Conservation (phyloP, 2,888 invertebrate genomes). For the Metopia argyrocephala region DNA sequence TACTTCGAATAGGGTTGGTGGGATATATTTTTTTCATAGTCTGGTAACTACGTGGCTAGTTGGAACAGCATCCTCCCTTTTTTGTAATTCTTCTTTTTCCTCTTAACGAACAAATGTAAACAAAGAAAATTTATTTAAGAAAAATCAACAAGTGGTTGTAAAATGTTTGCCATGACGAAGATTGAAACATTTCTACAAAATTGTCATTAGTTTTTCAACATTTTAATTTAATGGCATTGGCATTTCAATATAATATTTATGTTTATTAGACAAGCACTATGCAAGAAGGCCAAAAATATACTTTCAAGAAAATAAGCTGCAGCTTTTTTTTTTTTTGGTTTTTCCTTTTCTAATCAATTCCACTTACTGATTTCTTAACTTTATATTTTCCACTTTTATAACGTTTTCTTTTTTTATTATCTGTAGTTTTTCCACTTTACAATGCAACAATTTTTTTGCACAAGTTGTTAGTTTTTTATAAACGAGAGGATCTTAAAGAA, state of each 20-base stretch:
- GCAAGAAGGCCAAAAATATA: no score
- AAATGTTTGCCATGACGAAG: constrained; percentile 9
- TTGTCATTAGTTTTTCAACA: no score
- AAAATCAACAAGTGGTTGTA: constrained; percentile 60
- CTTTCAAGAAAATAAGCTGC: no score
- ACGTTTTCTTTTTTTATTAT: background rate
- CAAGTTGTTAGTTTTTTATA: constrained; percentile 39
- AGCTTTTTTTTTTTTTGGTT: background rate
- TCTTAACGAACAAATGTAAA: constrained; percentile 35
- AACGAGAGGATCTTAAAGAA: constrained; percentile 23
- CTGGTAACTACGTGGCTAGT: constrained; percentile 35
- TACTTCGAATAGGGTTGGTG: no score
- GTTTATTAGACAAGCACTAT: no score
- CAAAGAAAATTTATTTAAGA: constrained; percentile 48
- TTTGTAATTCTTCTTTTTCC: background rate
- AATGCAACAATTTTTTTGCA: constrained; percentile 53
- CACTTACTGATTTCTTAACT: background rate
- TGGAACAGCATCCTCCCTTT: constrained; percentile 61
- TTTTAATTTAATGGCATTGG: no score
- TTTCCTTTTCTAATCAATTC: background rate
- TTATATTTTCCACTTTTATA: background rate
- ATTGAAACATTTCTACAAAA: background rate
- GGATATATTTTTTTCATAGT: background rate
- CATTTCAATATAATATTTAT: no score
- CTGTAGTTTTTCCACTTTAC: constrained; percentile 38